phyloP scores from a whole-genome alignment of 2,113 vertebrate genomes.

The Anseranas semipalmata region DNA sequence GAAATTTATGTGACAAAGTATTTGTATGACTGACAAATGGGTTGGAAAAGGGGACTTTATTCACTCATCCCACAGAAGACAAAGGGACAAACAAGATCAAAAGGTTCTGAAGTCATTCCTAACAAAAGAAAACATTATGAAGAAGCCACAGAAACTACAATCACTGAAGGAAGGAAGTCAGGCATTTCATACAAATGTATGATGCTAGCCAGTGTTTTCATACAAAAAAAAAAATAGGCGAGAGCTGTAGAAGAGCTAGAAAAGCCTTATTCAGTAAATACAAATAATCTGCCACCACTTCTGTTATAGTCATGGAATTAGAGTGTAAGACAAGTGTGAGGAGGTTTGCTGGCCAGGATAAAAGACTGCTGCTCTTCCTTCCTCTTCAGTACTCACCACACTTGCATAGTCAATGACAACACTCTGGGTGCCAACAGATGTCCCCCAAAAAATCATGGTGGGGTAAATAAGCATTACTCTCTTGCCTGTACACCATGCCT shows the following conservation, averaged over 20 bases:
- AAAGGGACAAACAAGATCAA: not conserved
- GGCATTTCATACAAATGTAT: not conserved
- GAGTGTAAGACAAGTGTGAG: not conserved
- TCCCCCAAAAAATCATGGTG: not conserved
- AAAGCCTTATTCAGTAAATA: not conserved
- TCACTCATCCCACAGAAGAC: not conserved
- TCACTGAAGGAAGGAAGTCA: not conserved
- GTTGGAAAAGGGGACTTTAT: not conserved
- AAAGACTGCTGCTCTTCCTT: not conserved
- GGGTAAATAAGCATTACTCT: not conserved
- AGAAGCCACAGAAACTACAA: not conserved
- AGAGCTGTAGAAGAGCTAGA: not conserved
- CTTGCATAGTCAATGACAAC: not conserved
- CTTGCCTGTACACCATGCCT: not conserved
- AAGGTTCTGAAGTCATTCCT: not conserved
- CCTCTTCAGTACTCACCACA: not conserved
- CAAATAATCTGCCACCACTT: not conserved
- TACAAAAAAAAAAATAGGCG: not conserved
- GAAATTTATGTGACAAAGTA: not conserved
- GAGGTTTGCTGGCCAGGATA: not conserved
- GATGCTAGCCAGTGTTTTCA: too few relatives aligned
- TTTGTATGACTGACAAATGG: not conserved
- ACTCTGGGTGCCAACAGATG: not conserved
- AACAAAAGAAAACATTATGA: not conserved
- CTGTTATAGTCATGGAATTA: not conserved